These are phyloP conservation scores for Cervus canadensis DNA, from an alignment of 2,113 vertebrate species.

Conservation along the genomic window DNA sequence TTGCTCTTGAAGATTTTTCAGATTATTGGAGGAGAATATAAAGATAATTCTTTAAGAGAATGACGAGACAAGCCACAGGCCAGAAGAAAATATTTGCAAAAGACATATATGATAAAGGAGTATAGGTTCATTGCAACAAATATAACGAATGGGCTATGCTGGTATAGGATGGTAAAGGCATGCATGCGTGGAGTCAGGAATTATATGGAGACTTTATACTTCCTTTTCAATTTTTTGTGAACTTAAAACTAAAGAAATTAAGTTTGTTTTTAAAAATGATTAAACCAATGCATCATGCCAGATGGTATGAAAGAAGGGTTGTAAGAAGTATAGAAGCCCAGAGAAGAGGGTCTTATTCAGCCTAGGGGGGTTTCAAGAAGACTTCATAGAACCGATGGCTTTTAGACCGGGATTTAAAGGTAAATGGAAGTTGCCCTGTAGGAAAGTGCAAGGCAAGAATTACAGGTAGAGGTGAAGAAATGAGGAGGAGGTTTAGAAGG, in stretches of 20 bases:
- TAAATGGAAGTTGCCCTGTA: background rate
- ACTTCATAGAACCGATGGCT: background rate
- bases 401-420: background rate
- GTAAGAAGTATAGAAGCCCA: background rate
- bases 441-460: background rate
- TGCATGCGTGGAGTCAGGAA: background rate
- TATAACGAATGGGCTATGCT: background rate
- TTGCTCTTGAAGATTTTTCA: background rate
- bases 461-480: background rate
- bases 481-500: background rate
- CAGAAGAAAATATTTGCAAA: background rate
- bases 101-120: background rate
- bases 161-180: background rate
- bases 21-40: background rate
- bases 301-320: background rate
- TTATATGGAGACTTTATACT: background rate
- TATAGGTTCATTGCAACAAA: background rate
- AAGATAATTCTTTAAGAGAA: background rate
- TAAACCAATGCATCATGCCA: background rate
- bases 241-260: background rate
- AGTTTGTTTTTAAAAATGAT: background rate
- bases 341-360: background rate
- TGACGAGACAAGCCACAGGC: background rate
- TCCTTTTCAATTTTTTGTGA: background rate
- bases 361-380: background rate